These are phyloP conservation scores for Oreonectes daqikongensis DNA, from an alignment of 2,797 vertebrate genomes.

Conservation along the genomic window DNA sequence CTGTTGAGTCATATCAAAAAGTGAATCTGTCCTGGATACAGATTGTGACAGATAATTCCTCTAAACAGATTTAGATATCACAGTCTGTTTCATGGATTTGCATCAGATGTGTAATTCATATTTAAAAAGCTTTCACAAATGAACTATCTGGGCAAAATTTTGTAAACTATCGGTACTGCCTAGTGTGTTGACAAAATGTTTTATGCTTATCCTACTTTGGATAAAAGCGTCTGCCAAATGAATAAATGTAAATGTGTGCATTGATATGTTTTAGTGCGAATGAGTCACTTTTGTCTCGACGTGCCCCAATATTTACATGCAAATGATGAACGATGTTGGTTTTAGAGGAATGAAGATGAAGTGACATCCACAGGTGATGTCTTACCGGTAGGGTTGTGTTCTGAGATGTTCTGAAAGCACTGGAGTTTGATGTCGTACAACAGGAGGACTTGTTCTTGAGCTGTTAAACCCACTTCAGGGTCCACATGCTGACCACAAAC, in stretches of 20 bases:
- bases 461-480: constrained; percentile 78
- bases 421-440: constrained; percentile 83
- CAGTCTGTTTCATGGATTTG: background rate
- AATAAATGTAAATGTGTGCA: too few species aligned
- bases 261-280: background rate
- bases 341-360: background rate
- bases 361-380: background rate
- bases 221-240: too few species aligned
- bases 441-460: constrained; percentile 86
- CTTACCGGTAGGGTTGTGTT: constrained; percentile 74
- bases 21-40: background rate
- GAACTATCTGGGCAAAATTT: too few species aligned
- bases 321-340: background rate
- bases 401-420: constrained; percentile 84
- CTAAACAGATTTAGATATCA: constrained; percentile 11
- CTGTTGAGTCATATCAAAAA: background rate
- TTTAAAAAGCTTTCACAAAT: constrained; percentile 5
- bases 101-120: background rate
- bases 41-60: background rate
- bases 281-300: background rate
- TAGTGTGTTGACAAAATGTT: too few species aligned
- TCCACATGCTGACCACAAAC: constrained; percentile 75
- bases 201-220: too few species aligned
- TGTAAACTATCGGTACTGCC: too few species aligned
- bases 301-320: background rate